Evolutionary conservation across 2,888 invertebrate genomes (phyloP), one percentile per base, ranked within the genome.

Genomic region (Acronicta alni): DNA sequence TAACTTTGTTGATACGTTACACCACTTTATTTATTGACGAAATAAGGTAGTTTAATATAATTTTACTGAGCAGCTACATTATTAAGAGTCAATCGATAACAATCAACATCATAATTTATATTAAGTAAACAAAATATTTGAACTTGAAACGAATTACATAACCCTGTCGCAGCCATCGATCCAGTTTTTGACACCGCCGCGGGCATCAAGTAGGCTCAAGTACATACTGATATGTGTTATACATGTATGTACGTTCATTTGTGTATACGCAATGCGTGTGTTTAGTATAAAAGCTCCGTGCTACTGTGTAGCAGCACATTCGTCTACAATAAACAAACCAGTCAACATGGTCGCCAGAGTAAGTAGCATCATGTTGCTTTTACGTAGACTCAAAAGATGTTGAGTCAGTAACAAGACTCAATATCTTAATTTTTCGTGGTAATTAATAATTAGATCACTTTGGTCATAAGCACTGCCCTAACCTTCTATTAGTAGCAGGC

Each of bases 341-440:
- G 80, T 80, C 89, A 88, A 90, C 88, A 93, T 93, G 93, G 86
- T 86, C 75, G 89, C 88, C 72, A 89, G 89, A 90, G 92, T 93
- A 76, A 92, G 92, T 90, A 73, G 32, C 57, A 46, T 46, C 47
- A 30, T 44, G 39, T 45, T 45, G 38, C 12, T 4, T 30, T 9
- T 9, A 26, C 8, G 26, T 26, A 26, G 1, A 26, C 10, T 26
- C 0, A 26, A 26, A 9, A 26, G 26, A 26, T 26, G 10, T 3
- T 23, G 7, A 23, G 9, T 26, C 1, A 26, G 10, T 10, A 26
- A 10, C 10, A 1, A 26, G 26, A 10, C 1, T 26, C 7, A 20
- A 23, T 23, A 26, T 23, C 23, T 23, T 26, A 26, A 26, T 26
- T 26, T 23, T 26, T 30, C 30, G 30, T 12, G 30, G 12, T 12